These are phyloP conservation scores for Dinocampus coccinellae DNA, from an alignment of 2,888 invertebrate genomes.

Conservation along the genomic window DNA sequence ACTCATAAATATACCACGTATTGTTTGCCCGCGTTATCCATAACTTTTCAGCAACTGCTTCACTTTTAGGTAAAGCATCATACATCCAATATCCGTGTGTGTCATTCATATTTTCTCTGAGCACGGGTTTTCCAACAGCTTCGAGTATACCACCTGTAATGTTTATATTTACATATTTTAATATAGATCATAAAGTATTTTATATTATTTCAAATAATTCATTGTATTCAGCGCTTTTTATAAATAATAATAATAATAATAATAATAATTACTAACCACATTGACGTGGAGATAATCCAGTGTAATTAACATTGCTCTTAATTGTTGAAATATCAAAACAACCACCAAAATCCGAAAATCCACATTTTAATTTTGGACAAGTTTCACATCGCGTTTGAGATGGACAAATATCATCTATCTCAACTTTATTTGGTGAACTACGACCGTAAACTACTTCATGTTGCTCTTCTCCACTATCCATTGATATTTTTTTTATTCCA, in stretches of 20 bases:
- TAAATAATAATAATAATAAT: neutral
- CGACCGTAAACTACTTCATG: slow-evolving; percentile 72
- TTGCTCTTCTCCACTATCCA: slow-evolving; percentile 48
- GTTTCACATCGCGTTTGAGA: slow-evolving; percentile 74
- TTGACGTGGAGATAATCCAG: slow-evolving; percentile 56
- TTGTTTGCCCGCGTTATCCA: slow-evolving; percentile 89
- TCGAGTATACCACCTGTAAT: slow-evolving; percentile 86
- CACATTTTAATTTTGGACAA: slow-evolving; percentile 72
- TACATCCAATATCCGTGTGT: slow-evolving; percentile 88
- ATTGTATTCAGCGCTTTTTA: neutral
- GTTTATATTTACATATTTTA: neutral
- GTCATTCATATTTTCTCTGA: slow-evolving; percentile 83
- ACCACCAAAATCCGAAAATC: slow-evolving; percentile 58
- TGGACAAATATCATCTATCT: slow-evolving; percentile 75
- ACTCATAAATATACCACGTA: slow-evolving; percentile 82
- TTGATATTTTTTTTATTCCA: slow-evolving; percentile 47
- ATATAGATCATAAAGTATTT: slow-evolving; percentile 1
- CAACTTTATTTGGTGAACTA: slow-evolving; percentile 74
- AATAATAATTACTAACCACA: slow-evolving; percentile 54
- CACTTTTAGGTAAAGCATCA: slow-evolving; percentile 75
- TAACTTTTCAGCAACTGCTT: slow-evolving; percentile 76
- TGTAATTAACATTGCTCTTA: slow-evolving; percentile 52
- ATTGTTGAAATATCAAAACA: slow-evolving; percentile 58
- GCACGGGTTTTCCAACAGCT: slow-evolving; percentile 94
- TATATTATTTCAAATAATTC: neutral